Evolutionary conservation across 2,888 invertebrate species (phyloP), one percentile per base, ranked within the genome.

Genomic region (Nemoura dubitans): DNA sequence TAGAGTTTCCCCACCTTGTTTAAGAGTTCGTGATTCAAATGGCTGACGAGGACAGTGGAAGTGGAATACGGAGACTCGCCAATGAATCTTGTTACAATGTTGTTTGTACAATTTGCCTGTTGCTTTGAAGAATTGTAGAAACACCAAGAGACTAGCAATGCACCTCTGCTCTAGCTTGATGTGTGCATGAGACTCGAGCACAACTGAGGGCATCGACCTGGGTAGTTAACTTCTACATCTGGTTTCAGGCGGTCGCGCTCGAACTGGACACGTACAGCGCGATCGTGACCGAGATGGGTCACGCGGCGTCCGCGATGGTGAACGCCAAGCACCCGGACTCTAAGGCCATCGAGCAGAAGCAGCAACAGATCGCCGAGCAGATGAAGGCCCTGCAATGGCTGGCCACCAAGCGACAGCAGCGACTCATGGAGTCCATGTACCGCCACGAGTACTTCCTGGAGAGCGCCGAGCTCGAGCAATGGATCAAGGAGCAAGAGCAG

Each of bases 251-350:
- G 0, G 94, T 98, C 78, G 98, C 98, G 90, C 92, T 98, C 10
- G 98, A 98, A 90, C 92, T 98, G 89, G 98, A 98, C 90, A 97
- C 98, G 0, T 98, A 98, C 92, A 96, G 95, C 87, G 97, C 97
- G 10, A 96, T 98, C 85, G 96, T 99, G 36, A 95, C 96, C 0
- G 98, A 98, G 93, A 98, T 99, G 96, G 96, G 98, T 0, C 95
- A 96, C 90, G 96, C 95, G 87, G 98, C 98, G 0, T 94, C 95
- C 59, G 93, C 95, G 0, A 96, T 98, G 95, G 95, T 97, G 0
- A 91, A 95, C 88, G 93, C 95, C 3, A 95, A 96, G 14, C 97
- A 98, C 92, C 96, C 97, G 0, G 97, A 97, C 90, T 95, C 96
- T 85, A 96, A 96, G 89, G 94, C 96, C 10, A 96, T 99, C 89